Conservation (phyloP, 2,113 vertebrate species). For the Aegithalos caudatus region DNA sequence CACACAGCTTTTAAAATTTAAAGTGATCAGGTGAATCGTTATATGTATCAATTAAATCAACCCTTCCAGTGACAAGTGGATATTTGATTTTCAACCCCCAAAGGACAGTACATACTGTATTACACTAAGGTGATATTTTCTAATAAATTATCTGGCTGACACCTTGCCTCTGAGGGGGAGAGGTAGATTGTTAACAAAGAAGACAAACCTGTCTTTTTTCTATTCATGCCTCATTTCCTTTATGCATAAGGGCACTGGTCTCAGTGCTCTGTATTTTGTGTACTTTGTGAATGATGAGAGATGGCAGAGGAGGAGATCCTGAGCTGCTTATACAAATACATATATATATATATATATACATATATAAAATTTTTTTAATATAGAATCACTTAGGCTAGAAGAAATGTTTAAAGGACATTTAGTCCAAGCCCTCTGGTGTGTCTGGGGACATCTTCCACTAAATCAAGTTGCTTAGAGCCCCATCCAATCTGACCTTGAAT, state of each 20-base stretch:
- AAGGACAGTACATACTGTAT: neutral
- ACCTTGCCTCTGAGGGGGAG: neutral
- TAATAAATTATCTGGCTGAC: slow-evolving; percentile 11
- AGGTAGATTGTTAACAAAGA: neutral
- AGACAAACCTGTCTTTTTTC: neutral
- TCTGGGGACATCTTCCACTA: no score
- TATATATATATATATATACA: no score
- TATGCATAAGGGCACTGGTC: neutral
- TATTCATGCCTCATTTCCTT: neutral
- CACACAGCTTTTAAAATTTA: neutral
- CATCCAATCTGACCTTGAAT: neutral
- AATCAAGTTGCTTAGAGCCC: neutral
- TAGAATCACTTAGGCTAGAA: neutral
- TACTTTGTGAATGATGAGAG: neutral
- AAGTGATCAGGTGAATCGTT: neutral
- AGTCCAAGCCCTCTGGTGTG: neutral
- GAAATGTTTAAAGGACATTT: neutral
- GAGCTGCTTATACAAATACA: neutral
- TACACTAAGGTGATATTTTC: neutral
- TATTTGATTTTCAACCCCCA: slow-evolving; percentile 46
- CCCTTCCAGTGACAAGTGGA: slow-evolving; percentile 1
- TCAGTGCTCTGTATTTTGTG: neutral
- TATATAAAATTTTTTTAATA: no score
- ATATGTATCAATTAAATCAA: slow-evolving; percentile 2
- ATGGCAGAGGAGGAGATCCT: neutral